A percentile compares a stretch with the other conserved stretches of the same genome.
Conservation (phyloP, 2,888 invertebrate species). For the Cosmia pyralina region DNA sequence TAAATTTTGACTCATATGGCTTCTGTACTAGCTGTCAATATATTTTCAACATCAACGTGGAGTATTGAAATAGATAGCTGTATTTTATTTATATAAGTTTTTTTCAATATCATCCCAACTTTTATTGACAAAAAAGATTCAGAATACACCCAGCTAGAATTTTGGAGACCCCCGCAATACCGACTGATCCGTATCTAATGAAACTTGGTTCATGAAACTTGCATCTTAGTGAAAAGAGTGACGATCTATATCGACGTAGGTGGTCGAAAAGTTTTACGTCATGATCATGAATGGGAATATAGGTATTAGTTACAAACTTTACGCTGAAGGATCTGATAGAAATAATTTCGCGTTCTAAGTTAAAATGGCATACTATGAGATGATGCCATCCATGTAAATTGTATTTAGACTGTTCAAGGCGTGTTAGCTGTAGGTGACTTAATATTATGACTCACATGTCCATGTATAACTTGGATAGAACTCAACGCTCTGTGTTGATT, state of each 20-base stretch:
- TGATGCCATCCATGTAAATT: constrained; percentile 66
- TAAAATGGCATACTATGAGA: constrained; percentile 23
- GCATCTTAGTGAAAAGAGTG: constrained; percentile 49
- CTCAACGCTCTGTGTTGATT: constrained; percentile 31
- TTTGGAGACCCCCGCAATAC: constrained; percentile 39
- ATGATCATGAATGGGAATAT: background rate
- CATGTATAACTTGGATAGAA: constrained; percentile 37
- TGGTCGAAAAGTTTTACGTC: constrained; percentile 3
- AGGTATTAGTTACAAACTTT: background rate
- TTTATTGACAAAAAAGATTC: constrained; percentile 37
- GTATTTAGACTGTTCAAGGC: constrained; percentile 55
- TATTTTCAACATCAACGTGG: background rate
- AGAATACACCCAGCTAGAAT: constrained; percentile 41
- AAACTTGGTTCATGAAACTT: constrained; percentile 57
- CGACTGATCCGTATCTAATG: constrained; percentile 61
- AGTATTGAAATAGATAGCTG: background rate
- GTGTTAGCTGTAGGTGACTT: constrained; percentile 50
- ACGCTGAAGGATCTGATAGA: background rate
- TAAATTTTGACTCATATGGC: constrained; percentile 13
- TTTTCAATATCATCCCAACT: constrained; percentile 20
- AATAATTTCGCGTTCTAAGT: constrained; percentile 3
- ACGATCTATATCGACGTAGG: constrained; percentile 21
- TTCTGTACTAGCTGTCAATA: constrained; percentile 17
- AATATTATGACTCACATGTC: constrained; percentile 58
- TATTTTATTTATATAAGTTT: background rate